Conservation (phyloP, 1,140 invertebrate species). For the Ladona fulva region DNA sequence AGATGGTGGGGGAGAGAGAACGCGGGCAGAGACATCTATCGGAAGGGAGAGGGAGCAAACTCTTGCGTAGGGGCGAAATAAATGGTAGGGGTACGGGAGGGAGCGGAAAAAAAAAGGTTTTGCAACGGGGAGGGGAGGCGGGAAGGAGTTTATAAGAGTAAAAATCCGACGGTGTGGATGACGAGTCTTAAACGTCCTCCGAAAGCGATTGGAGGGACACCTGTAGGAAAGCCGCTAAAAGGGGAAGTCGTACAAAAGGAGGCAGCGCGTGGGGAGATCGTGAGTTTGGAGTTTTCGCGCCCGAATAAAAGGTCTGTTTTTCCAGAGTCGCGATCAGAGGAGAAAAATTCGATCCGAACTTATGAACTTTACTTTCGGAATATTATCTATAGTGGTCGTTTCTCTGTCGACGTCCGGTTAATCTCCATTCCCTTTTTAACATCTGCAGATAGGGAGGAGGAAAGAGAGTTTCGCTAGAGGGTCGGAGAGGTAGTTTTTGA, state of each 20-base stretch:
- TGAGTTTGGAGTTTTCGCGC: not conserved
- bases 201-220: not conserved
- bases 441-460: not conserved
- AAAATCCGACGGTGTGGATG: not conserved
- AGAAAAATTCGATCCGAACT: not conserved
- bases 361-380: not conserved
- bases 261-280: not conserved
- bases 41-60: not conserved
- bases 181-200: not conserved
- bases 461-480: not conserved
- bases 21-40: not conserved
- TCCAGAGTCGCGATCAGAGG: not conserved
- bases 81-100: not conserved
- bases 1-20: not conserved
- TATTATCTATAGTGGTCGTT: not conserved
- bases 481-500: not conserved
- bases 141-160: slow-evolving; percentile 1
- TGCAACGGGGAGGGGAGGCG: not conserved
- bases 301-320: not conserved
- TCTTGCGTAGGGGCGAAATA: not conserved
- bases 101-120: too few species aligned
- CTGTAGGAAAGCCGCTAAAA: too few species aligned
- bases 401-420: not conserved
- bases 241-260: too few species aligned
- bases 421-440: not conserved